A percentile compares a stretch with the other conserved stretches of the same genome.
Conservation (phyloP, 2,113 vertebrate genomes). For the Carassius gibelio region DNA sequence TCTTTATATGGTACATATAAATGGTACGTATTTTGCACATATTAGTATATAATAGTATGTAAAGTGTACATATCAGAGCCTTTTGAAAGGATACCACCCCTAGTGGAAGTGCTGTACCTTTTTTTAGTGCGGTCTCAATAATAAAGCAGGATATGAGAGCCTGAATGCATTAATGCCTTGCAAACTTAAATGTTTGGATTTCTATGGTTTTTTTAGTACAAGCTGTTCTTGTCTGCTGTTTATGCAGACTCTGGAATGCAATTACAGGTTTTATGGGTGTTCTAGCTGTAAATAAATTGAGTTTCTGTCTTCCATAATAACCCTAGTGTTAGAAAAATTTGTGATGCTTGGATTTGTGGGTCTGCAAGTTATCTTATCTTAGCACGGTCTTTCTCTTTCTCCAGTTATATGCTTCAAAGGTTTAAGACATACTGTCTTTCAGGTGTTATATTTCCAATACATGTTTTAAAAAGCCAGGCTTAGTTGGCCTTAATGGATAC, state of each 20-base stretch:
- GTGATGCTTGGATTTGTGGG: neutral
- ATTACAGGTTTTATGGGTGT: neutral
- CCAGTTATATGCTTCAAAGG: neutral
- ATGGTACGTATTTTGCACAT: too few species aligned
- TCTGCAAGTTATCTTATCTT: neutral
- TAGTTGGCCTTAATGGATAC: conserved; percentile 20
- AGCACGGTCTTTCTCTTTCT: neutral
- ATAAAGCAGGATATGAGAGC: too few species aligned
- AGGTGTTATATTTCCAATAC: neutral
- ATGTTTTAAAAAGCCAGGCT: conserved; percentile 8
- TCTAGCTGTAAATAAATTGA: conserved; percentile 20
- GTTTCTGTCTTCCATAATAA: conserved; percentile 22
- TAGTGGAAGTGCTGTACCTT: too few species aligned
- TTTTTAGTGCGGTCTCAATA: too few species aligned
- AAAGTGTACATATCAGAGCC: too few species aligned
- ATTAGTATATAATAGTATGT: too few species aligned
- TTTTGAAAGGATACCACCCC: too few species aligned
- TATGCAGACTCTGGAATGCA: neutral
- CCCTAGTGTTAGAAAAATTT: neutral
- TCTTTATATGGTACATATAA: too few species aligned
- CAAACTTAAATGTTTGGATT: too few species aligned
- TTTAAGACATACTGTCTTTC: conserved; percentile 3
- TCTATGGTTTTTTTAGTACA: neutral
- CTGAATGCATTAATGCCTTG: too few species aligned
- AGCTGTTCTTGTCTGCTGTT: conserved; percentile 4